A percentile compares a stretch with the other conserved stretches of the same genome.
These are phyloP conservation scores for Champsocephalus esox DNA, from an alignment of 2,797 vertebrate species.

Conservation along the genomic window DNA sequence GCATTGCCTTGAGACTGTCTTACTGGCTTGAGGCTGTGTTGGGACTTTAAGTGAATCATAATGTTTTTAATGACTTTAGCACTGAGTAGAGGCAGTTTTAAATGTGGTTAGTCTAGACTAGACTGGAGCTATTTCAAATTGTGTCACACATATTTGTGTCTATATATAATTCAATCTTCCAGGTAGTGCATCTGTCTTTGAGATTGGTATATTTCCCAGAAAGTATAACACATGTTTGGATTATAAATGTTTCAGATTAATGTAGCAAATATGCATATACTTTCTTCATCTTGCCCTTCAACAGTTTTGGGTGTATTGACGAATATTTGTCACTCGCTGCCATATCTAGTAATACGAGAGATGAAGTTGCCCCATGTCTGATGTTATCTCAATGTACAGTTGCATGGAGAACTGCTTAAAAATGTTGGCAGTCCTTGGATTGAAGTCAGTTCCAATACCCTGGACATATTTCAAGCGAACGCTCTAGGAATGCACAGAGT, in stretches of 20 bases:
- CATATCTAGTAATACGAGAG: conserved; percentile 19
- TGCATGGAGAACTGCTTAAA: conserved; percentile 24
- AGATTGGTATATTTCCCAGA: background rate
- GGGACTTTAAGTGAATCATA: conserved; percentile 11
- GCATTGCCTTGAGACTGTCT: background rate
- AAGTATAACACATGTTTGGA: background rate
- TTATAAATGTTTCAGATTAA: conserved; percentile 11
- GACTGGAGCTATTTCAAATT: conserved; percentile 17
- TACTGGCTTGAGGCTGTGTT: background rate
- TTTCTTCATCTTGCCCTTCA: background rate
- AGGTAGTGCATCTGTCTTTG: background rate
- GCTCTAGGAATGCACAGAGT: conserved; percentile 33
- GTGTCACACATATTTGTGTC: conserved; percentile 38
- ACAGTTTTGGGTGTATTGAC: conserved; percentile 13
- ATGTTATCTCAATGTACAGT: conserved; percentile 33
- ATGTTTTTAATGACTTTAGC: conserved; percentile 1
- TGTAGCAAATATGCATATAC: conserved; percentile 1
- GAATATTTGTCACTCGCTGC: conserved; percentile 32
- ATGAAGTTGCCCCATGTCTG: conserved; percentile 12
- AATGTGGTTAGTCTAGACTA: conserved; percentile 18
- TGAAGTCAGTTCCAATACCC: conserved; percentile 28
- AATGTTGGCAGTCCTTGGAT: conserved; percentile 13
- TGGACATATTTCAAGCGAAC: conserved; percentile 36
- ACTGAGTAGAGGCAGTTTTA: background rate
- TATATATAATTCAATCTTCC: conserved; percentile 9